Percentiles rank a stretch among this genome's conserved stretches.
These are phyloP conservation scores for Aurelia aurita DNA, from an alignment of 30 jellyfish, hydroid and myxozoan species.

Conservation along the genomic window DNA sequence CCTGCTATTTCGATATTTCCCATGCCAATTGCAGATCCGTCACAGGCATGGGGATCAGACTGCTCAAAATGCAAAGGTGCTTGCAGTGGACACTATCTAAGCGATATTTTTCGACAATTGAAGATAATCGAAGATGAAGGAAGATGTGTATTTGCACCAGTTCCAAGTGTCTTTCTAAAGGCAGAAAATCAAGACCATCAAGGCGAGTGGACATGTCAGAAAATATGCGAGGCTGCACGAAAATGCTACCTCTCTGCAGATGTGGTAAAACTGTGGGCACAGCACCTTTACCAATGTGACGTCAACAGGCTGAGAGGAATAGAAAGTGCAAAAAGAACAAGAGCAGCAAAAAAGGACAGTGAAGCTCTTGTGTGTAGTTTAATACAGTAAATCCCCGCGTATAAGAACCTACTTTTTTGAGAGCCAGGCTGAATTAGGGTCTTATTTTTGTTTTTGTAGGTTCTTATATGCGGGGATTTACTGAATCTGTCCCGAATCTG, in stretches of 20 bases:
- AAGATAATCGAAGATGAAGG: background rate
- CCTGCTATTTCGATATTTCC: background rate
- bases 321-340: background rate
- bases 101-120: background rate
- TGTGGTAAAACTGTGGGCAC: background rate
- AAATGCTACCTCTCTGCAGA: background rate
- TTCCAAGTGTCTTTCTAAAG: background rate
- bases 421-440: too few relatives aligned
- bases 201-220: background rate
- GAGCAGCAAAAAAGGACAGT: background rate
- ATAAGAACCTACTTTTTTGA: too few relatives aligned
- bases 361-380: background rate
- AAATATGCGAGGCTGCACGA: background rate
- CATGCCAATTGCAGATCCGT: background rate
- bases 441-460: too few relatives aligned
- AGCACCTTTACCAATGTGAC: background rate
- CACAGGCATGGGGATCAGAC: constrained; percentile 14
- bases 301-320: background rate
- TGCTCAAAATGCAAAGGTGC: background rate
- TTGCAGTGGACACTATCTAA: constrained; percentile 1
- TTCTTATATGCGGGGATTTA: too few relatives aligned
- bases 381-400: too few relatives aligned
- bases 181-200: background rate
- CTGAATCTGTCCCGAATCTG: too few relatives aligned
- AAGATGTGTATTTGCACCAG: background rate